These are phyloP conservation scores for Clytia hemisphaerica DNA, from an alignment of 30 jellyfish, hydroid and myxozoan genomes.

Conservation along the genomic window DNA sequence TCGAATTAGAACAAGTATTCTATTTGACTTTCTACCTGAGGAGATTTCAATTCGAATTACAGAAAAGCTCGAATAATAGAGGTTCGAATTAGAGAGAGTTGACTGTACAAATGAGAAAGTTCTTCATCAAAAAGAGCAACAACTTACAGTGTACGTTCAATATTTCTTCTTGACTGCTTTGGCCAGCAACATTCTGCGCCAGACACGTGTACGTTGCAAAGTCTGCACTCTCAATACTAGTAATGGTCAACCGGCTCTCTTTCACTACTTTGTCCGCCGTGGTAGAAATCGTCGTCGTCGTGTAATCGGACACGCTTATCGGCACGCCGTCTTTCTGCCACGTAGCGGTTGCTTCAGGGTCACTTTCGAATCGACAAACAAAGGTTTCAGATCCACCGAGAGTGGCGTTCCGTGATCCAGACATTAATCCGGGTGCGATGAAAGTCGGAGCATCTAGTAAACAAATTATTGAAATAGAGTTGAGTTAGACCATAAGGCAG, in stretches of 20 bases:
- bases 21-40: too few relatives aligned
- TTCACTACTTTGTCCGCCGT: not conserved
- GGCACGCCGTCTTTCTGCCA: constrained; percentile 9
- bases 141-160: constrained; percentile 17
- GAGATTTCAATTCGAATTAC: too few relatives aligned
- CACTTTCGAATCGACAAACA: not conserved
- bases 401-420: not conserved
- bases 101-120: too few relatives aligned
- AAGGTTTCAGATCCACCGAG: not conserved
- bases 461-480: too few relatives aligned
- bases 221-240: not conserved
- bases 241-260: not conserved
- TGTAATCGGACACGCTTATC: not conserved
- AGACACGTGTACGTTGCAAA: constrained; percentile 7
- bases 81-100: too few relatives aligned
- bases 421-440: constrained; percentile 1
- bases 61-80: too few relatives aligned
- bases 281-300: not conserved
- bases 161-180: not conserved
- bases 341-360: not conserved
- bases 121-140: too few relatives aligned
- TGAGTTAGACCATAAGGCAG: too few relatives aligned
- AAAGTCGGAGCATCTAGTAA: constrained; percentile 9
- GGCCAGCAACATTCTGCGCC: not conserved
- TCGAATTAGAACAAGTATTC: too few relatives aligned